Evolutionary conservation across 1,140 invertebrate genomes (phyloP).

Genomic region (Xylocopa sonorina): DNA sequence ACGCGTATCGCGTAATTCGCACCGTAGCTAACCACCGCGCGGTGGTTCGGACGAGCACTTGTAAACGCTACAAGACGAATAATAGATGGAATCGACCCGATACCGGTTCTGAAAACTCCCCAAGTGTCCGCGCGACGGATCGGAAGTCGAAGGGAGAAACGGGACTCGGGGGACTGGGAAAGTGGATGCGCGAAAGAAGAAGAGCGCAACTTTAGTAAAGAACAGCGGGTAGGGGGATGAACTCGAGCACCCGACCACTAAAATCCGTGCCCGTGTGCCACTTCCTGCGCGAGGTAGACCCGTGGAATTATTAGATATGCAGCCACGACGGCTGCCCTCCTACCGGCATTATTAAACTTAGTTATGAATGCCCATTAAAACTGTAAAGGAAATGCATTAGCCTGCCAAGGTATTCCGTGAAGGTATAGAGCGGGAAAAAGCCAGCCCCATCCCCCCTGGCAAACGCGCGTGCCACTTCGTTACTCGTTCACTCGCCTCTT

Average conservation of each 20-base stretch:
- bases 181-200: slow-evolving; percentile 47
- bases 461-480: slow-evolving; percentile 69
- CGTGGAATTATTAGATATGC: slow-evolving; percentile 79
- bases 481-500: slow-evolving; percentile 45
- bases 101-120: neutral
- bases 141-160: neutral
- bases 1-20: too few relatives aligned
- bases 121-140: neutral
- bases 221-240: slow-evolving; percentile 30
- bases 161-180: slow-evolving; percentile 1
- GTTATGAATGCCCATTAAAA: slow-evolving; percentile 82
- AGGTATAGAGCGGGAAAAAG: slow-evolving; percentile 66
- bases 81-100: slow-evolving; percentile 2
- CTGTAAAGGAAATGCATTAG: slow-evolving; percentile 82
- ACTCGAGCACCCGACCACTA: slow-evolving; percentile 59
- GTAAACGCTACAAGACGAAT: neutral
- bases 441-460: slow-evolving; percentile 69
- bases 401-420: slow-evolving; percentile 70
- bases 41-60: neutral
- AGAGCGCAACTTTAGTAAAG: slow-evolving; percentile 7
- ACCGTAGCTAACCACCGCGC: too few relatives aligned
- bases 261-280: slow-evolving; percentile 66
- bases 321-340: slow-evolving; percentile 74
- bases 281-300: slow-evolving; percentile 66
- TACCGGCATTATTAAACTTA: slow-evolving; percentile 80